These are phyloP conservation scores for Sebastiscus tertius DNA, from an alignment of 2,797 vertebrate species.

Conservation along the genomic window DNA sequence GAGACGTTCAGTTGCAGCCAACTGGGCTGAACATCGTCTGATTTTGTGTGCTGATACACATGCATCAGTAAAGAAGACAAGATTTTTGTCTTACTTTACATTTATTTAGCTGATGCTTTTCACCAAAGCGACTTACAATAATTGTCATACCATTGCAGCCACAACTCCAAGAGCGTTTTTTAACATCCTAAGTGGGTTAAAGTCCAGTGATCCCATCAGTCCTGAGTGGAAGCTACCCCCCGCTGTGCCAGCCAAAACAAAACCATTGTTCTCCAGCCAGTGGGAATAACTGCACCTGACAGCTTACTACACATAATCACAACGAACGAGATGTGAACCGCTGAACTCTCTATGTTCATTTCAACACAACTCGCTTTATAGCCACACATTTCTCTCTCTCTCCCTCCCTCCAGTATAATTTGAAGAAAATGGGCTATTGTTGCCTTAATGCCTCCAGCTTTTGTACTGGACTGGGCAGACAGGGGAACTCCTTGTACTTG, in stretches of 20 bases:
- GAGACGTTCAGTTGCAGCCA: not conserved
- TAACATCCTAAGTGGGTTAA: slow-evolving; percentile 18
- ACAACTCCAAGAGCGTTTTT: not conserved
- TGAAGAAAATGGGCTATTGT: not conserved
- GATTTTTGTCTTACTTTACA: not conserved
- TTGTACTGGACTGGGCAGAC: not conserved
- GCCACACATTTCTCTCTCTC: not conserved
- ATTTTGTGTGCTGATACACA: not conserved
- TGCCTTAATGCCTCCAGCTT: not conserved
- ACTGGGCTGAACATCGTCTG: not conserved
- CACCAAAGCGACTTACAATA: not conserved
- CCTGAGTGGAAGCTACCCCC: slow-evolving; percentile 19
- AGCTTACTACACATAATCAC: slow-evolving; percentile 2
- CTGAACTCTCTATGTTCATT: not conserved
- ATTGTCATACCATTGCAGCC: not conserved
- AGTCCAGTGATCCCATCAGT: slow-evolving; percentile 34
- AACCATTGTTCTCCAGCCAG: slow-evolving; percentile 59
- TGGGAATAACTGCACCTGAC: slow-evolving; percentile 54
- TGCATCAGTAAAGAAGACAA: not conserved
- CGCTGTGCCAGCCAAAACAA: slow-evolving; percentile 64
- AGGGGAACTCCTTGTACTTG: not conserved
- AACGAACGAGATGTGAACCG: slow-evolving; percentile 8
- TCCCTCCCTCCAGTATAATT: not conserved
- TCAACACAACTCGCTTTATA: not conserved
- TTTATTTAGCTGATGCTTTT: not conserved